A percentile compares a stretch with the other conserved stretches of the same genome.
phyloP scores from a whole-genome alignment of 2,113 vertebrate species.

The Eulemur rufifrons region DNA sequence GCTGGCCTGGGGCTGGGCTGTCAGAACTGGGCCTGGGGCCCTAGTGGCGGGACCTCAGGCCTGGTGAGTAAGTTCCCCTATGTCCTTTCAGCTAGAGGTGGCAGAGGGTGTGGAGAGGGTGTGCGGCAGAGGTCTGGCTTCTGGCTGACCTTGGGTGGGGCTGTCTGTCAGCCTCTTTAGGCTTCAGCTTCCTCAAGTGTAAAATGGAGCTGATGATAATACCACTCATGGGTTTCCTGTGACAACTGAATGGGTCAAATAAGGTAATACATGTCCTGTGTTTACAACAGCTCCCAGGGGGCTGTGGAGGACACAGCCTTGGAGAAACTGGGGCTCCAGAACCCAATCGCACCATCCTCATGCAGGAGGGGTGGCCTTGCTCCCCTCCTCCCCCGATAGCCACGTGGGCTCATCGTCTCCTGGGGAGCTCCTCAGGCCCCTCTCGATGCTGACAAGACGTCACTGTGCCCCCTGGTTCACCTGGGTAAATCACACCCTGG shows the following conservation, averaged over 20 bases:
- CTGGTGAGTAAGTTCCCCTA: rapidly evolving
- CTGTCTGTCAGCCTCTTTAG: background rate
- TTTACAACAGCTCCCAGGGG: background rate
- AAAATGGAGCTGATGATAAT: background rate
- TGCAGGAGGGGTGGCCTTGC: background rate
- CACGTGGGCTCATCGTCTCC: background rate
- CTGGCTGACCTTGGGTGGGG: background rate
- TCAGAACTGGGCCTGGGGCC: background rate
- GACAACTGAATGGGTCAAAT: background rate
- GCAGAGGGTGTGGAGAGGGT: background rate
- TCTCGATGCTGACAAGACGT: rapidly evolving
- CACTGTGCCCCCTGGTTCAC: too few relatives aligned
- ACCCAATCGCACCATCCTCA: too few relatives aligned
- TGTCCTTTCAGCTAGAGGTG: background rate
- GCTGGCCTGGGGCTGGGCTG: background rate
- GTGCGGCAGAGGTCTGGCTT: background rate
- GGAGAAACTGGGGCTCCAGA: background rate
- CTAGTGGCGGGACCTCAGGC: too few relatives aligned
- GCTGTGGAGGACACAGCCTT: background rate
- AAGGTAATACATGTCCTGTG: background rate
- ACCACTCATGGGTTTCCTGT: background rate
- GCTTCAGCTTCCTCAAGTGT: background rate
- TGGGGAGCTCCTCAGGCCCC: background rate
- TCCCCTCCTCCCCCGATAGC: background rate
- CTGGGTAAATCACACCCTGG: background rate